Percentiles rank a stretch among this genome's conserved stretches.
Evolutionary conservation across 2,797 vertebrate species (phyloP).

Genomic region (Anisognathus igniventris): DNA sequence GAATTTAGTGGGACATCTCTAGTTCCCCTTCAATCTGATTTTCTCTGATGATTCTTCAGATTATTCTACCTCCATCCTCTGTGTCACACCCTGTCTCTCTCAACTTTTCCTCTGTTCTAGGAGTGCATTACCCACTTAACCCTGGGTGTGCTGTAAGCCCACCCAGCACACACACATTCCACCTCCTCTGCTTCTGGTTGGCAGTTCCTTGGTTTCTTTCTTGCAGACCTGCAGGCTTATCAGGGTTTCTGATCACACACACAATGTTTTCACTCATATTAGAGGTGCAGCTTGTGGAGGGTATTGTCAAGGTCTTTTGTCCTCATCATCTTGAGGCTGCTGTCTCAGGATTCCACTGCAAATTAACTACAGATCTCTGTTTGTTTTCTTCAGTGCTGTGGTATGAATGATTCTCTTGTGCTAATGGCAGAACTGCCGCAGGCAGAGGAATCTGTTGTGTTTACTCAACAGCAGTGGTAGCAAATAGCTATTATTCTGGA

Average conservation of each 20-base stretch:
- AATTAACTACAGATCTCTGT: slow-evolving; percentile 25
- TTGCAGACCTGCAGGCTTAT: background rate
- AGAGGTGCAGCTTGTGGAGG: background rate
- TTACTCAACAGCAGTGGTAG: background rate
- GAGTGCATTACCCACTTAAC: background rate
- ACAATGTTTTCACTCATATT: background rate
- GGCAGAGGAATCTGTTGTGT: slow-evolving; percentile 10
- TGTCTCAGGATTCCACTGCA: slow-evolving; percentile 26
- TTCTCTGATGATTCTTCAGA: background rate
- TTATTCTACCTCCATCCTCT: background rate
- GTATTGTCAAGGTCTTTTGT: slow-evolving; percentile 38
- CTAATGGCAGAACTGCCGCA: slow-evolving; percentile 14
- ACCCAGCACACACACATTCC: background rate
- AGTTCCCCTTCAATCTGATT: background rate
- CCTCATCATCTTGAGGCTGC: slow-evolving; percentile 13
- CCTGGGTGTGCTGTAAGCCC: background rate
- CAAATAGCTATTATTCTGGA: background rate
- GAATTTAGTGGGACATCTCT: background rate
- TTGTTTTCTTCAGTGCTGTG: background rate
- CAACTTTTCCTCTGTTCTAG: background rate
- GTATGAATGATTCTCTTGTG: slow-evolving; percentile 50
- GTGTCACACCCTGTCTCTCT: background rate
- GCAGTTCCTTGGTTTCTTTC: background rate
- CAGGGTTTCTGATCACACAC: slow-evolving; percentile 59
- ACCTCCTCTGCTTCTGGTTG: background rate